Conservation (phyloP, 2,888 invertebrate genomes). For the Andrena hattorfiana region DNA sequence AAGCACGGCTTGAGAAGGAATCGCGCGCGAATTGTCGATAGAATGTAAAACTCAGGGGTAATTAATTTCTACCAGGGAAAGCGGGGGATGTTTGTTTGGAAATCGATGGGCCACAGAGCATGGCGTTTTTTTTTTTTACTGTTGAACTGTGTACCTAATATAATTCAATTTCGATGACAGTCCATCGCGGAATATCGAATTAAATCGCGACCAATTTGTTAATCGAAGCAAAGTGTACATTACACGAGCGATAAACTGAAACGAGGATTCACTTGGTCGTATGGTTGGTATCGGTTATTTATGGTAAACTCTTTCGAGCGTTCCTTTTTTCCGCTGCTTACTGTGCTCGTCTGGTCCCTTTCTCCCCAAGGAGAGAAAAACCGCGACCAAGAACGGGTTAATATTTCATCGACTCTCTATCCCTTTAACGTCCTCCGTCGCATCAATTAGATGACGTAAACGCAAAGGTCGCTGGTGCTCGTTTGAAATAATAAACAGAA, state of each 20-base stretch:
- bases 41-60: neutral
- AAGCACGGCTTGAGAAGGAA: neutral
- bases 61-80: neutral
- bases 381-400: constrained; percentile 46
- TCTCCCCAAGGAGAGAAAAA: constrained; percentile 16
- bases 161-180: neutral
- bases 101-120: neutral
- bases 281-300: constrained; percentile 20
- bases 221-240: constrained; percentile 11
- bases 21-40: no score
- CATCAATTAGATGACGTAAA: constrained; percentile 44
- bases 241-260: constrained; percentile 3
- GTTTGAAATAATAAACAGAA: constrained; percentile 55
- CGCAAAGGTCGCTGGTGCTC: constrained; percentile 37
- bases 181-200: neutral
- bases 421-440: constrained; percentile 49
- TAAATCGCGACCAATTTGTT: constrained; percentile 3
- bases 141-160: neutral
- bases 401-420: constrained; percentile 60
- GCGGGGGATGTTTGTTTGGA: neutral
- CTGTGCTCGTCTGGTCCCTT: neutral
- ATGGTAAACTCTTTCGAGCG: constrained; percentile 9
- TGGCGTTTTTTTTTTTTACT: neutral
- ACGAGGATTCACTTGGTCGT: neutral
- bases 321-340: constrained; percentile 8